Percentiles rank a stretch among this genome's conserved stretches.
phyloP scores from a whole-genome alignment of 2,797 vertebrate genomes.

The Synanceia verrucosa region DNA sequence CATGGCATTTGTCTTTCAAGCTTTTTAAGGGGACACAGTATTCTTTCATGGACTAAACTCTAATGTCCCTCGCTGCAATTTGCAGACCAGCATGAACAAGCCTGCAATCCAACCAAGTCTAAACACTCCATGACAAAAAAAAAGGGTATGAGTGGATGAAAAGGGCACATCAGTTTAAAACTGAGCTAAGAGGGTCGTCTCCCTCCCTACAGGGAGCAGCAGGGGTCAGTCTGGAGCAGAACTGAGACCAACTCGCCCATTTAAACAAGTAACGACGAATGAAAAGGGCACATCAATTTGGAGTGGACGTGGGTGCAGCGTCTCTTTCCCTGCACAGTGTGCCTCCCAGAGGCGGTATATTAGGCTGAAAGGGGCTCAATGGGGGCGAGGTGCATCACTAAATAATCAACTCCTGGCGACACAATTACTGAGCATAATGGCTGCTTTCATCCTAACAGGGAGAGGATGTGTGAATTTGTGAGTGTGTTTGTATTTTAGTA shows the following conservation, averaged over 20 bases:
- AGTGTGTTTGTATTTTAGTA: constrained; percentile 5
- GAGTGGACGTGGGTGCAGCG: constrained; percentile 50
- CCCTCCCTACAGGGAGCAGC: constrained; percentile 58
- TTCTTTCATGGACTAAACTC: background rate
- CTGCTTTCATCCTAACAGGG: constrained; percentile 52
- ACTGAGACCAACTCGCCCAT: constrained; percentile 46
- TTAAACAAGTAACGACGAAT: constrained; percentile 69
- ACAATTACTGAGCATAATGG: constrained; percentile 69
- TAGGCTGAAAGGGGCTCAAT: constrained; percentile 49
- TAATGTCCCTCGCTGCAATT: background rate
- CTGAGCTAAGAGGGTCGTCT: constrained; percentile 52
- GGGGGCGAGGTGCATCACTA: constrained; percentile 63
- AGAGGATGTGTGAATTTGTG: constrained; percentile 8
- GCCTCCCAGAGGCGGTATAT: constrained; percentile 45
- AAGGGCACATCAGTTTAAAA: constrained; percentile 61
- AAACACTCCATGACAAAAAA: constrained; percentile 17
- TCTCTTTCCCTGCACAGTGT: constrained; percentile 42
- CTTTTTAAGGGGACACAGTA: background rate
- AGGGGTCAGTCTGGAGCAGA: constrained; percentile 63
- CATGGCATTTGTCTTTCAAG: background rate
- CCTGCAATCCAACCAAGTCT: constrained; percentile 24
- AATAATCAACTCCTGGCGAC: constrained; percentile 67
- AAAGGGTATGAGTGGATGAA: constrained; percentile 40
- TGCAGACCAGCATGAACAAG: background rate
- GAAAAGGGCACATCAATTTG: constrained; percentile 73